Evolutionary conservation across 2,113 vertebrate genomes (phyloP), one percentile per base, ranked within the genome.

Genomic region (Hypocryptadius cinnamomeus): DNA sequence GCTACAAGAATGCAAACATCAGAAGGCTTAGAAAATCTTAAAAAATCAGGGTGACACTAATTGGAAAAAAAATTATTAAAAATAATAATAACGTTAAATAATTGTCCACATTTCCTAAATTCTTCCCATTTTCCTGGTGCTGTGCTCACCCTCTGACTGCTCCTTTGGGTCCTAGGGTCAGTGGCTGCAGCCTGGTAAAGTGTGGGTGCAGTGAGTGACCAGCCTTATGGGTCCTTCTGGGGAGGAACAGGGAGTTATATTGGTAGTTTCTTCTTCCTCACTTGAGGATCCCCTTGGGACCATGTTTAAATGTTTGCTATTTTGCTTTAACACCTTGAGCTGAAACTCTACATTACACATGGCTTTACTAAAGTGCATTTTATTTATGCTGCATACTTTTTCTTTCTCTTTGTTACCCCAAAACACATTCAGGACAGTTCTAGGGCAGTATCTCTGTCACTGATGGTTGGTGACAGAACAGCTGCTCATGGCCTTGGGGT

Each of bases 161-260:
- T 65, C 13, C 48, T 59, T 45, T 69, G 33, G 11, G 13, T 56
- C 20, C 35, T n/a, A 24, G 51, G 15, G 18, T 42, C 10, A 25
- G 3, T 24, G 54, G 21, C 60, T 73, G 68, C 37, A 64, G 17
- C 60, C 28, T 51, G 28, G 23, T 24, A 15, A 40, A 14, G 15
- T 25, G 24, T 7, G 30, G 3, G 4, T 63, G 35, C 6, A 6
- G 14, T 3, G 3, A 35, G 33, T 57, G 16, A 70, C 22, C 81
- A 65, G 13, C 15, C 56, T 21, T 37, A 20, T 0, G 0, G 30
- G 10, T 44, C 18, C 14, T 73, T 77, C 72, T 27, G 10, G 6
- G 69, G 14, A 77, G 20, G 31, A 73, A 33, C 22, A 35, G 13
- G 16, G 20, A 61, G 3, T 54, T 68, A 6, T 20, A 27, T 8